Conservation (phyloP, 2,888 invertebrate species). For the Metallyticus violacea region DNA sequence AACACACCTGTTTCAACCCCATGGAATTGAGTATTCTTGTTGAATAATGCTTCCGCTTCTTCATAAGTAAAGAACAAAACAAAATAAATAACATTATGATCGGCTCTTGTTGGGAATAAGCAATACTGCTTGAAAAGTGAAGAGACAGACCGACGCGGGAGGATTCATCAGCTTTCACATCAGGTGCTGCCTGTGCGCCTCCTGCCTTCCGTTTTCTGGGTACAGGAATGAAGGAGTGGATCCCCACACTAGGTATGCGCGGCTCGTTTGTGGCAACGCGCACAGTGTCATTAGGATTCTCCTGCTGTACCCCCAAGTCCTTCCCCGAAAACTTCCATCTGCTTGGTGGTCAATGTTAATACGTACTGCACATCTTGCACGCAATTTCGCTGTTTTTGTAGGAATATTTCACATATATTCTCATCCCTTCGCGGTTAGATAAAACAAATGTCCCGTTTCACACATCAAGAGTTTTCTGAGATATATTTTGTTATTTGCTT, state of each 20-base stretch:
- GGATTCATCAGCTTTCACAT: neutral
- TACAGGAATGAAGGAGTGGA: neutral
- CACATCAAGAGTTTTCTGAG: too few species aligned
- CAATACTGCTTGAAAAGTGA: too few species aligned
- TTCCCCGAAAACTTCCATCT: neutral
- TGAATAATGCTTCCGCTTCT: neutral
- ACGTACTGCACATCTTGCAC: too few species aligned
- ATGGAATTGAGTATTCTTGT: neutral
- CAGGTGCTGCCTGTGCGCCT: neutral
- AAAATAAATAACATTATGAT: neutral
- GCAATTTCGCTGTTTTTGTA: too few species aligned
- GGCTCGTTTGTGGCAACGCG: neutral
- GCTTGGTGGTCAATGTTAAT: neutral
- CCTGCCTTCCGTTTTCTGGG: neutral
- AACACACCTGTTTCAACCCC: neutral
- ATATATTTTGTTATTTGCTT: too few species aligned
- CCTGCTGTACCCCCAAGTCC: neutral
- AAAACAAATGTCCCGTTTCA: too few species aligned
- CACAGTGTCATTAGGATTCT: neutral
- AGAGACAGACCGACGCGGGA: neutral
- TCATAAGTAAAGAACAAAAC: neutral
- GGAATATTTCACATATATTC: too few species aligned
- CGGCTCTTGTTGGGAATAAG: too few species aligned
- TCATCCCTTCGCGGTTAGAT: too few species aligned
- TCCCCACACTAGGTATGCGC: neutral